phyloP scores from a whole-genome alignment of 2,113 vertebrate genomes.

The Machaerirhynchus nigripectus region DNA sequence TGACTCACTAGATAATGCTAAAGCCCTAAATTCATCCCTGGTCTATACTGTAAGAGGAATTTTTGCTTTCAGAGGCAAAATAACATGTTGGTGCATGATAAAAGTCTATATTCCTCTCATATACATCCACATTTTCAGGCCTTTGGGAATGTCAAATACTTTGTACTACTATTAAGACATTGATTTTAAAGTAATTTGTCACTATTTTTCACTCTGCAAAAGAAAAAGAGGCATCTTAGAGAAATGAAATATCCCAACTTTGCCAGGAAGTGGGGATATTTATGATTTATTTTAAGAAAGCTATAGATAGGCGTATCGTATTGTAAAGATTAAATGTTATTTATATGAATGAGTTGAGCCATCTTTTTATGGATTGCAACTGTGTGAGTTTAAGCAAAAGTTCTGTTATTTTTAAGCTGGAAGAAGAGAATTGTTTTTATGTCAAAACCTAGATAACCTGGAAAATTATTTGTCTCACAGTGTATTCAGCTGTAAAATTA shows the following conservation, averaged over 20 bases:
- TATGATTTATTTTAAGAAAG: background rate
- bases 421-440: background rate
- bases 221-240: background rate
- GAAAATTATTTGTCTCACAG: background rate
- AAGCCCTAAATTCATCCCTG: background rate
- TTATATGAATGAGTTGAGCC: background rate
- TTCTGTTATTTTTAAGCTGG: background rate
- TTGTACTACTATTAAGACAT: background rate
- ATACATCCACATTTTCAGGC: background rate
- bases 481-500: background rate
- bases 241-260: background rate
- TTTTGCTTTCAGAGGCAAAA: background rate
- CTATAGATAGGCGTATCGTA: background rate
- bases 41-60: background rate
- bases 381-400: background rate
- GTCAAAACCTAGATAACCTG: background rate
- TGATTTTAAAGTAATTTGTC: background rate
- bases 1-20: background rate
- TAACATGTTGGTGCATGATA: background rate
- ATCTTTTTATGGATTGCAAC: background rate
- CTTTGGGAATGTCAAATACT: background rate
- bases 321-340: background rate
- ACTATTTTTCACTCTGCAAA: background rate
- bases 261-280: background rate
- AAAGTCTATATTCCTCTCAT: background rate